These are phyloP conservation scores for Trachemys scripta DNA, from an alignment of 2,113 vertebrate genomes.

Conservation along the genomic window DNA sequence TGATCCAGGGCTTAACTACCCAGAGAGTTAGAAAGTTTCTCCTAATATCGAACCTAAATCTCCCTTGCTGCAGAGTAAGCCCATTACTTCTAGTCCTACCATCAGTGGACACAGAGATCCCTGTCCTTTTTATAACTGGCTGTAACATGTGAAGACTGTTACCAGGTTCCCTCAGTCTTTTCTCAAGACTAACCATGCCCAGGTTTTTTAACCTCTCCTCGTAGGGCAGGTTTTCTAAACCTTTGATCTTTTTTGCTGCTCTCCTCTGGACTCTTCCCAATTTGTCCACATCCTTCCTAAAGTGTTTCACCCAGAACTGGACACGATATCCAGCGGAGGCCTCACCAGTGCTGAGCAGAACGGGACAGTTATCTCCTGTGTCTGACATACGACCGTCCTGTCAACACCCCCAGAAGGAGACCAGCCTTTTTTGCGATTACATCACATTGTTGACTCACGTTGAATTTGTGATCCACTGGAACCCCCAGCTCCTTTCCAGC, in stretches of 20 bases:
- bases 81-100: background rate
- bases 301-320: no score
- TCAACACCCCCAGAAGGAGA: background rate
- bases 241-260: background rate
- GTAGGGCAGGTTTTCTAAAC: background rate
- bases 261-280: background rate
- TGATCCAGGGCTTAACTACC: background rate
- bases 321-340: background rate
- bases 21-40: no score
- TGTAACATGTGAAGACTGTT: no score
- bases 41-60: background rate
- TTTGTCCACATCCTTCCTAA: background rate
- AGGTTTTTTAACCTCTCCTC: background rate
- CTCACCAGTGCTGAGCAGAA: no score
- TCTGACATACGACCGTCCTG: background rate
- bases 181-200: no score
- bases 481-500: background rate
- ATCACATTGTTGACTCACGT: background rate
- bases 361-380: background rate
- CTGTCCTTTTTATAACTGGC: no score
- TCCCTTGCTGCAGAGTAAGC: background rate
- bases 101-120: background rate
- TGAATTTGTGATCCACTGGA: background rate
- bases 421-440: background rate
- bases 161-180: background rate